phyloP scores from a whole-genome alignment of 2,888 invertebrate genomes.

The Sminthurinus aureus region DNA sequence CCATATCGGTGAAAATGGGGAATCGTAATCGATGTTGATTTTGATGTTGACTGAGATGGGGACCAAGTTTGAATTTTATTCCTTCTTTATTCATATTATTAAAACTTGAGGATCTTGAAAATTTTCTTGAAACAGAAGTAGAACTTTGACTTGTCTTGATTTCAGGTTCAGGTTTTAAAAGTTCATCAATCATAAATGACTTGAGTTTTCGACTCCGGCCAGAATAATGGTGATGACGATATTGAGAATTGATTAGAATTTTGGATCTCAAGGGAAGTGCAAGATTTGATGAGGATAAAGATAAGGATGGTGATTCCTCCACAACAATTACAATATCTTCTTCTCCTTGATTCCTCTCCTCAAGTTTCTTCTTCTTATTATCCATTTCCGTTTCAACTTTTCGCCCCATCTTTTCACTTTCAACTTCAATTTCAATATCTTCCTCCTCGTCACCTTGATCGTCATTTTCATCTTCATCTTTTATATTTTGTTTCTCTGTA shows the following conservation, averaged over 20 bases:
- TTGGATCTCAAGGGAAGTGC: neutral
- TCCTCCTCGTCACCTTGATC: neutral
- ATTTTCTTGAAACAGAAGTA: neutral
- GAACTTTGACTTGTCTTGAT: neutral
- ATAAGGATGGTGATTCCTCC: neutral
- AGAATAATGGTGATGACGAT: constrained; percentile 3
- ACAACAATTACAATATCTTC: neutral
- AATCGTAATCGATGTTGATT: neutral
- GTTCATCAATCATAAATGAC: constrained; percentile 87
- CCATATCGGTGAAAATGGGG: neutral
- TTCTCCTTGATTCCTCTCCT: neutral
- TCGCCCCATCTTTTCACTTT: neutral
- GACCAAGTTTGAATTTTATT: neutral
- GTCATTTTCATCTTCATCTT: neutral
- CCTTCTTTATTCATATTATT: neutral
- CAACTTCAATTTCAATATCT: neutral
- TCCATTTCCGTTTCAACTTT: neutral
- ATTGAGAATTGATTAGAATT: neutral
- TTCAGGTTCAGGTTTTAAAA: constrained; percentile 68
- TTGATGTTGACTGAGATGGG: neutral
- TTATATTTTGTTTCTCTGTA: no score
- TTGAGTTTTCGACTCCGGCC: constrained; percentile 65
- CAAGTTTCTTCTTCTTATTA: neutral
- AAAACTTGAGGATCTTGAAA: neutral
- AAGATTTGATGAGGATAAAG: neutral